Percentiles rank a stretch among this genome's conserved stretches.
Conservation (phyloP, 2,888 invertebrate species). For the Sinohyriopsis cumingii region DNA sequence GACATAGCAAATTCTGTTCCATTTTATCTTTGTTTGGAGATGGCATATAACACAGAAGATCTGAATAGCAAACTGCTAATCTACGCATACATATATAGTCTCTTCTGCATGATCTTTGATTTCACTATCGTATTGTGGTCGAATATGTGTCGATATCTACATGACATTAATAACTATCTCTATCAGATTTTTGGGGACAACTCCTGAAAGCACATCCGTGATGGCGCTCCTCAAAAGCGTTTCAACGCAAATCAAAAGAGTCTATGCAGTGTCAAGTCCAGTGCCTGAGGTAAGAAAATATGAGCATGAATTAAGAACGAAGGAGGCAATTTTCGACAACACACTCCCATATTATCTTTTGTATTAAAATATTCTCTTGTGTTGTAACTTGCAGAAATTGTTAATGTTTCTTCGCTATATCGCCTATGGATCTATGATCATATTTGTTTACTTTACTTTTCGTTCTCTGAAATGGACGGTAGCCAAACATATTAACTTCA, state of each 20-base stretch:
- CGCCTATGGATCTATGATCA: neutral
- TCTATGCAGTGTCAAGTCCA: slow-evolving; percentile 25
- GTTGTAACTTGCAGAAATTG: neutral
- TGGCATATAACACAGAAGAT: no score
- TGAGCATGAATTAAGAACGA: neutral
- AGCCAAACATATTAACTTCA: no score
- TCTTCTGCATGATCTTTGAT: no score
- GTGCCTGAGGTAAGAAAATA: slow-evolving; percentile 32
- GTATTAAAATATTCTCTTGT: no score
- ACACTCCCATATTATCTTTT: neutral
- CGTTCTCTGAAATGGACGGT: no score
- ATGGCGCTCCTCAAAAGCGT: slow-evolving; percentile 47
- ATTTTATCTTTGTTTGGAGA: no score
- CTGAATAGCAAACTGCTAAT: no score
- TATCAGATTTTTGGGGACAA: slow-evolving; percentile 63
- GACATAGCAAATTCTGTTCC: no score
- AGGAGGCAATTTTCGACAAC: neutral
- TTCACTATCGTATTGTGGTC: no score
- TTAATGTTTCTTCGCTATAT: neutral
- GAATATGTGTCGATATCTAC: neutral
- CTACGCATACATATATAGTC: no score
- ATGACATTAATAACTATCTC: neutral
- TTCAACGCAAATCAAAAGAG: slow-evolving; percentile 40
- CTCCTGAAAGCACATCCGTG: slow-evolving; percentile 55
- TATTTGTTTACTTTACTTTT: neutral